Evolutionary conservation across 2,797 vertebrate genomes (phyloP).

Genomic region (Epinephelus coioides): DNA sequence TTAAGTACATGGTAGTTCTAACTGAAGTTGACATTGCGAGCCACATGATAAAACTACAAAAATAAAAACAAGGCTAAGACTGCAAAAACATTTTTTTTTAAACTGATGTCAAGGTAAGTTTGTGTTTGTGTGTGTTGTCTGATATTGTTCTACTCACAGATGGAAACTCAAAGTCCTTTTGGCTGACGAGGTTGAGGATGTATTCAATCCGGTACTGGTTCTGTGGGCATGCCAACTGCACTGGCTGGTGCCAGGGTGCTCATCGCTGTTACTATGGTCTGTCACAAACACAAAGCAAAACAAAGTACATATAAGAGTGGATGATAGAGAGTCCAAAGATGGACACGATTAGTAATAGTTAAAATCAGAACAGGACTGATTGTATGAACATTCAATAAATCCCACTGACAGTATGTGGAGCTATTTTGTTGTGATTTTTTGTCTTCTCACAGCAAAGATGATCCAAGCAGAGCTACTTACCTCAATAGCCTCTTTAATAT

Average conservation of each 20-base stretch:
- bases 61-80: not conserved
- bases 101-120: not conserved
- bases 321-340: not conserved
- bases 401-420: not conserved
- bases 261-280: constrained; percentile 98
- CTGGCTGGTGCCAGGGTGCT: constrained; percentile 93
- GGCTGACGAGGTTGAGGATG: constrained; percentile 93
- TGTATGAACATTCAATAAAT: not conserved
- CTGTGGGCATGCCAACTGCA: constrained; percentile 93
- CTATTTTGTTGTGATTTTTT: not conserved
- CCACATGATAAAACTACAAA: not conserved
- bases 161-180: constrained; percentile 97
- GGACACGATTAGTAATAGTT: not conserved
- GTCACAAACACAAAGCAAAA: constrained; percentile 51
- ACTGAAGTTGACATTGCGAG: not conserved
- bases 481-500: constrained; percentile 99
- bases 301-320: not conserved
- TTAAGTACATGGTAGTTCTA: not conserved
- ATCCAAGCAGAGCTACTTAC: constrained; percentile 78
- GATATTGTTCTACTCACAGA: constrained; percentile 86
- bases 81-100: too few relatives aligned
- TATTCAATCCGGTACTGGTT: constrained; percentile 96
- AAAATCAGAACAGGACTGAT: not conserved
- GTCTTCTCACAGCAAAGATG: not conserved
- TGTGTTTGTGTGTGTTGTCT: not conserved